Evolutionary conservation across 2,888 invertebrate species (phyloP), one percentile per base, ranked within the genome.

Genomic region (Eueremaeus valkanovi): DNA sequence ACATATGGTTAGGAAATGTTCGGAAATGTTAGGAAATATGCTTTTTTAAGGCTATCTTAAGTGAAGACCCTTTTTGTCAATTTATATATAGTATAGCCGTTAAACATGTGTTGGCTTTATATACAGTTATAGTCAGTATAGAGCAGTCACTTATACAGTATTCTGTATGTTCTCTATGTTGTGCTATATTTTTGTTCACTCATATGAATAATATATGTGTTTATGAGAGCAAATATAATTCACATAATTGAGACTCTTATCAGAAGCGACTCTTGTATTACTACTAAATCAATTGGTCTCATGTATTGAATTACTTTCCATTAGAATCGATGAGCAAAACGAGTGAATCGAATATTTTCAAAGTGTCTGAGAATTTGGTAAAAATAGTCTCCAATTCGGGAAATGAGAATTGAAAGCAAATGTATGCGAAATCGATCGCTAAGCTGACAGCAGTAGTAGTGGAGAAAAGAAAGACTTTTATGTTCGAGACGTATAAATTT

Each of bases 1-100:
- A 68, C 68, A 68, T 68, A 68, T 68, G 68, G 68, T 68, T 42
- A 68, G 24, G 11, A 63, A 63, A 63, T 63, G 18, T 63, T n/a
- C n/a, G n/a, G n/a, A n/a, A n/a, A n/a, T n/a, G n/a, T n/a, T n/a
- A n/a, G n/a, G n/a, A n/a, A n/a, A n/a, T n/a, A n/a, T n/a, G n/a
- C n/a, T 9, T 63, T 63, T 63, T 63, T 33, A 13, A 55, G 55
- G 27, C 55, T 3, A 45, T 16, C 45, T 55, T 24, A 24, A 55
- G 55, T 9, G 13, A 55, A 27, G 55, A 27, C 24, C 27, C 21
- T 51, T 55, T 55, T 55, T 29, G 24, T 55, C 55, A 9, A 3
- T 21, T n/a, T 13, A 33, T 33, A 63, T 33, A 63, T 11, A 36
- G 36, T 33, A 45, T 55, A 21, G 11, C 63, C 33, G 55, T 27